Evolutionary conservation across 2,113 vertebrate species (phyloP), one percentile per base, ranked within the genome.

Genomic region (Odobenus rosmarus): DNA sequence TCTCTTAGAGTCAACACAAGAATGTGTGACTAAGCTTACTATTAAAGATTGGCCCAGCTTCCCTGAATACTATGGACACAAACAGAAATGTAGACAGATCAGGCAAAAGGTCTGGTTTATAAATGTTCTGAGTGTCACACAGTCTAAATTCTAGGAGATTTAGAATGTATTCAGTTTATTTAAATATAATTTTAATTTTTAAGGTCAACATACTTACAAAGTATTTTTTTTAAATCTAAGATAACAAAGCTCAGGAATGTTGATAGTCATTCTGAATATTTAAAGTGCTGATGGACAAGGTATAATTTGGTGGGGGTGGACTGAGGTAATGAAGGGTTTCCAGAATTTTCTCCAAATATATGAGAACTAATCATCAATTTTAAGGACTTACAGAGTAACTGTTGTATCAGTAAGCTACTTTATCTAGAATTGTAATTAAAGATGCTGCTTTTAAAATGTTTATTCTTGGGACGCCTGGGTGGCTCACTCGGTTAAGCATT

Each of bases 71-170:
- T 26, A 36, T 3, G 21, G 26, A 90, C 9, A 87, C 33, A 53
- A 74, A 86, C 5, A 42, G 36, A 96, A 89, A 90, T 13, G 16
- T 0, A 74, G 42, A 49, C 26, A 61, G 13, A 92, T 13, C 23
- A 31, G 64, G 55, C 28, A 86, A 59, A 3, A 62, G 36, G 55
- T 77, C 62, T 92, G 46, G 26, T 64, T 89, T 79, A 95, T 1
- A 86, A 49, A 71, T 12, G 10, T 61, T 77, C n/a, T 92, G 53
- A 46, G 36, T 28, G 1, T 62, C 53, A 49, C 2, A 14, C 0
- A 80, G 46, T 62, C 85, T 86, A 28, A 92, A 76, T 64, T 67
- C 23, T 95, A 94, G 95, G 62, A 87, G n/a, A 77, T 53, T 18
- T 93, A 74, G 7, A 88, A 71, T 64, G 26, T 31, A 69, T 26